A percentile compares a stretch with the other conserved stretches of the same genome.
These are phyloP conservation scores for Calliopum simillimum DNA, from an alignment of 2,888 invertebrate genomes.

Conservation along the genomic window DNA sequence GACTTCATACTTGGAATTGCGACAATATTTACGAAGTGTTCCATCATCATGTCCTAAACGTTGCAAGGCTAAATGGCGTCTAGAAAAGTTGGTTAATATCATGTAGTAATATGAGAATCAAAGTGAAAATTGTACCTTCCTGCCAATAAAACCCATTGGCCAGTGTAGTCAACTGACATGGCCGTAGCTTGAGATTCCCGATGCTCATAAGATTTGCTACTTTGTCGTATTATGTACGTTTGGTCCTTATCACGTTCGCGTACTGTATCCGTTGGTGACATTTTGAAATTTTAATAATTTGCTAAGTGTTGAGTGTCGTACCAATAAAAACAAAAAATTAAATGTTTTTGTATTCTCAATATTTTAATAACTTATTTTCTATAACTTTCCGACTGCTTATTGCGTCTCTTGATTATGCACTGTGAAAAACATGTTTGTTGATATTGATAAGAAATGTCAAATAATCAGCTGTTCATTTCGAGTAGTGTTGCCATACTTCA, in stretches of 20 bases:
- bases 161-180: conserved; percentile 84
- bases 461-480: conserved; percentile 15
- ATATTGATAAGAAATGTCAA: conserved; percentile 22
- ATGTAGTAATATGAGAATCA: no score
- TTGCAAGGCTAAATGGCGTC: conserved; percentile 80
- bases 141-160: conserved; percentile 86
- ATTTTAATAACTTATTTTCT: background rate
- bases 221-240: conserved; percentile 59
- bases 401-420: background rate
- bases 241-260: conserved; percentile 54
- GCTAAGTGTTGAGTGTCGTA: conserved; percentile 1
- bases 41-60: conserved; percentile 70
- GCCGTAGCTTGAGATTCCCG: conserved; percentile 90
- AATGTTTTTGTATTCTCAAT: no score
- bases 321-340: background rate
- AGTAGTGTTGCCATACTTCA: no score
- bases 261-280: conserved; percentile 57
- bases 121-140: no score
- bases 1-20: conserved; percentile 94
- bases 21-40: conserved; percentile 80
- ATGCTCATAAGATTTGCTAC: conserved; percentile 73
- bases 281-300: conserved; percentile 43
- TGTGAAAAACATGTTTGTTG: background rate
- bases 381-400: conserved; percentile 24
- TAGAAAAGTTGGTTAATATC: conserved; percentile 45